Conservation (phyloP, 53 echinoderm and acorn worm genomes). For the Pentamera pediparva region DNA sequence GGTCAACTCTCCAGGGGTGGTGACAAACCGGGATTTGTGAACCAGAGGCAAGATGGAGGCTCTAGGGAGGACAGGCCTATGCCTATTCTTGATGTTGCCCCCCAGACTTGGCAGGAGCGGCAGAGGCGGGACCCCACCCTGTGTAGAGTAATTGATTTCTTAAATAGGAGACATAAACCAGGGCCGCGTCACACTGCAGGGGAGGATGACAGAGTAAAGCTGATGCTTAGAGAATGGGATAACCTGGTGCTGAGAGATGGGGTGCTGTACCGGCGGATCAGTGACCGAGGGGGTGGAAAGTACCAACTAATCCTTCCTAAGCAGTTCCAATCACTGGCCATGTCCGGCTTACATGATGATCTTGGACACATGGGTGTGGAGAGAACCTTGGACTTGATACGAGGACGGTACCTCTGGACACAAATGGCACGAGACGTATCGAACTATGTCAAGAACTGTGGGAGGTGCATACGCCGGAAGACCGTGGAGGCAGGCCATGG, state of each 20-base stretch:
- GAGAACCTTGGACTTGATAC: conserved; percentile 18
- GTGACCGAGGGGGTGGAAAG: background rate
- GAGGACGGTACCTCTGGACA: conserved; percentile 30
- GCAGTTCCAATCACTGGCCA: background rate
- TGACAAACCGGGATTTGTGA: too few species aligned
- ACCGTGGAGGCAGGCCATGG: too few species aligned
- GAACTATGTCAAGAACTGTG: conserved; percentile 20
- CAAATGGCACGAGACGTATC: conserved; percentile 1
- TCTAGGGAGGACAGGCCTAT: too few species aligned
- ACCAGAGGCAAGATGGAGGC: too few species aligned
- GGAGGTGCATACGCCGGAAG: too few species aligned
- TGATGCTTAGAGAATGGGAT: conserved; percentile 29
- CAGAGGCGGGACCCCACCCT: background rate
- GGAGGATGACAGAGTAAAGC: background rate
- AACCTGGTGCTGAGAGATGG: background rate
- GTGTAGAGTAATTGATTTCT: background rate
- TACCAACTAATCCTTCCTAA: conserved; percentile 21
- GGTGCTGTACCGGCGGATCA: conserved; percentile 1
- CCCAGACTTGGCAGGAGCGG: background rate
- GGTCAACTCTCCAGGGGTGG: background rate
- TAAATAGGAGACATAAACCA: background rate
- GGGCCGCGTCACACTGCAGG: background rate
- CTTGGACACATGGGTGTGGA: conserved; percentile 44
- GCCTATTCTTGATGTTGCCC: background rate
- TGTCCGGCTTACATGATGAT: conserved; percentile 34